Base-by-base conservation (phyloP, 2,113 vertebrate genomes). In the Paradoxurus hermaphroditus region DNA sequence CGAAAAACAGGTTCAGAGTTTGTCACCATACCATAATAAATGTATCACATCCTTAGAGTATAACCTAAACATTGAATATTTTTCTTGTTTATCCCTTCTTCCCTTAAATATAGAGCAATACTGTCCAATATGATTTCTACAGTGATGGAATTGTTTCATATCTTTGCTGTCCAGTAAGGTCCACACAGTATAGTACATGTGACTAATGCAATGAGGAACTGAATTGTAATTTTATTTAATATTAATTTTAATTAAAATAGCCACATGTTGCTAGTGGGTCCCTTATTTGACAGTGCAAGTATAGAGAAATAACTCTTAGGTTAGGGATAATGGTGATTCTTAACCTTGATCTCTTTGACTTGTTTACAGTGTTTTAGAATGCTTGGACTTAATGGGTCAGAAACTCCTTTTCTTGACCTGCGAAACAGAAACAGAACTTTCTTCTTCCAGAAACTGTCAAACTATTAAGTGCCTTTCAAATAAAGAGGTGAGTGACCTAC, bases 401-500 rank as follows among this genome's bases (percentile, higher is more conserved):
- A 99, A 99, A 1, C 98, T 98, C 0, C 95, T 98, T 70, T 99
- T 98, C 94, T 81, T 99, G 83, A 98, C 99, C 70, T 97, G 82
- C 97, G 98, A 98, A 4, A 95, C 89, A 7, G 95, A 97, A 63
- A 34, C 95, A 36, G 65, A 92, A 4, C 88, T 98, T 19, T 91
- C 97, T 36, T 97, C 97, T 97, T 98, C 98, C 93, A 96, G 98
- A 95, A 97, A 96, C 68, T 98, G 98, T 99, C 98, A 96, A 92
- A 98, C 97, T 97, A 97, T 98, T 86, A 88, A 49, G 81, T 99
- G 98, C 85, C 81, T 86, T 94, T 99, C 99, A 73, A 99, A 99
- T 98, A 99, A 99, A 98, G 98, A 99, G 99, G 99, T 99, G 96
- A 99, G 88, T 97, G 93, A 62, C 34, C 56, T 95, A 85, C 93